phyloP scores from a whole-genome alignment of 2,797 vertebrate species.

The Falco rusticolus region DNA sequence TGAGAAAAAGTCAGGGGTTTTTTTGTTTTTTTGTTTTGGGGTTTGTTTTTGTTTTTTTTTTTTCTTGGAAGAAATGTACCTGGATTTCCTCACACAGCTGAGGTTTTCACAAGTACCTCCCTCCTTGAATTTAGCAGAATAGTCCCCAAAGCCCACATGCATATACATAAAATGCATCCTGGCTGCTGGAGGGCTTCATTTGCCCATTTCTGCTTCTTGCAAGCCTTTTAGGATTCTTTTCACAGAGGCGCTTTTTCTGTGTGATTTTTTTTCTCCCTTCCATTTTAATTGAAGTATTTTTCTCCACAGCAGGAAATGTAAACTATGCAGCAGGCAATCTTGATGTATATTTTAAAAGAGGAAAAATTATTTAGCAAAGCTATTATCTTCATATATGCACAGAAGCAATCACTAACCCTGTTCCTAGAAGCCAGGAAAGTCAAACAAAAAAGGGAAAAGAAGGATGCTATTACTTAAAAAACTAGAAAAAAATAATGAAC shows the following conservation, averaged over 20 bases:
- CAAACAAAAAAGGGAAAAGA: not conserved
- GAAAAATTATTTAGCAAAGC: slow-evolving; percentile 67
- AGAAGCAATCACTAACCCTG: slow-evolving; percentile 23
- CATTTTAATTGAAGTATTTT: slow-evolving; percentile 66
- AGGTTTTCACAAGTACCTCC: not conserved
- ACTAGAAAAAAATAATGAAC: not conserved
- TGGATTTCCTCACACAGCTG: not conserved
- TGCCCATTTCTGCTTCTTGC: not conserved
- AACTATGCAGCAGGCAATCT: slow-evolving; percentile 67
- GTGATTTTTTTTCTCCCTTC: not conserved
- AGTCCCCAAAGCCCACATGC: not conserved
- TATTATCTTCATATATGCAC: slow-evolving; percentile 67
- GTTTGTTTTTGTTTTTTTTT: no score
- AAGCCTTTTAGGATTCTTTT: not conserved
- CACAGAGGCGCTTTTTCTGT: not conserved
- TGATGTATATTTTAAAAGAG: slow-evolving; percentile 58
- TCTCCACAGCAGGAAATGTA: slow-evolving; percentile 73
- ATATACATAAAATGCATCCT: not conserved
- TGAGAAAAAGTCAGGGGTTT: not conserved
- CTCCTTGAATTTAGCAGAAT: not conserved
- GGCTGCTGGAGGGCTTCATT: not conserved
- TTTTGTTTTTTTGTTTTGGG: no score
- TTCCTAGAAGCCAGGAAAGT: not conserved
- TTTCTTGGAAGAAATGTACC: not conserved
- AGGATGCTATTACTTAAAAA: not conserved